phyloP scores from a whole-genome alignment of 2,888 invertebrate genomes.

The Sphecodes monilicornis region DNA sequence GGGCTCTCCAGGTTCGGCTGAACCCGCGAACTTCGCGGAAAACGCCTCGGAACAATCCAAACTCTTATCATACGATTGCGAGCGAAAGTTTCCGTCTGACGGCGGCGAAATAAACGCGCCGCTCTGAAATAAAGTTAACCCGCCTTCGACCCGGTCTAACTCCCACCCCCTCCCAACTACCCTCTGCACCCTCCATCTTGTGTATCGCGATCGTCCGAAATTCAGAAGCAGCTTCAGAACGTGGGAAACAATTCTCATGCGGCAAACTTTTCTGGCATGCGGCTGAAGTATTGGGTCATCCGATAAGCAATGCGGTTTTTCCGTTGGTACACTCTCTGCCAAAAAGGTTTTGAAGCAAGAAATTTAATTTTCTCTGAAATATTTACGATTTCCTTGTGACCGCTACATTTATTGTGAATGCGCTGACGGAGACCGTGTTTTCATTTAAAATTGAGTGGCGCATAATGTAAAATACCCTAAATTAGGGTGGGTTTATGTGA shows the following conservation, averaged over 20 bases:
- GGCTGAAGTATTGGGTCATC: background rate
- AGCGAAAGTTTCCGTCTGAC: slow-evolving; percentile 50
- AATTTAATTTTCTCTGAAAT: background rate
- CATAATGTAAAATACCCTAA: background rate
- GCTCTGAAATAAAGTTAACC: slow-evolving; percentile 42
- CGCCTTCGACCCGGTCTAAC: background rate
- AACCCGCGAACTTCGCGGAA: slow-evolving; percentile 25
- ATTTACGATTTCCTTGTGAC: background rate
- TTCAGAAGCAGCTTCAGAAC: slow-evolving; percentile 10
- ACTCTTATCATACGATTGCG: slow-evolving; percentile 59
- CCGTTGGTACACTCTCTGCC: background rate
- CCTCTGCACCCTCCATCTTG: slow-evolving; percentile 24
- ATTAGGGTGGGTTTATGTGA: background rate
- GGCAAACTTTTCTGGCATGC: slow-evolving; percentile 28
- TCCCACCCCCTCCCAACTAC: background rate
- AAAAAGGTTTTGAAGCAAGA: background rate
- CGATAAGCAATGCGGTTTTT: slow-evolving; percentile 7
- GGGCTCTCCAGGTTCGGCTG: slow-evolving; percentile 10
- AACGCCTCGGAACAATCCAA: slow-evolving; percentile 51
- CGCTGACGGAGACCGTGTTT: background rate
- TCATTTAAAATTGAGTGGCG: background rate
- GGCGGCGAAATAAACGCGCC: slow-evolving; percentile 41
- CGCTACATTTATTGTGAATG: background rate
- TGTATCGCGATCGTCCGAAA: slow-evolving; percentile 32
- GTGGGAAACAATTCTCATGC: slow-evolving; percentile 26